Evolutionary conservation across 1,140 invertebrate species (phyloP), one percentile per base, ranked within the genome.

Genomic region (Zaprionus gabonicus): DNA sequence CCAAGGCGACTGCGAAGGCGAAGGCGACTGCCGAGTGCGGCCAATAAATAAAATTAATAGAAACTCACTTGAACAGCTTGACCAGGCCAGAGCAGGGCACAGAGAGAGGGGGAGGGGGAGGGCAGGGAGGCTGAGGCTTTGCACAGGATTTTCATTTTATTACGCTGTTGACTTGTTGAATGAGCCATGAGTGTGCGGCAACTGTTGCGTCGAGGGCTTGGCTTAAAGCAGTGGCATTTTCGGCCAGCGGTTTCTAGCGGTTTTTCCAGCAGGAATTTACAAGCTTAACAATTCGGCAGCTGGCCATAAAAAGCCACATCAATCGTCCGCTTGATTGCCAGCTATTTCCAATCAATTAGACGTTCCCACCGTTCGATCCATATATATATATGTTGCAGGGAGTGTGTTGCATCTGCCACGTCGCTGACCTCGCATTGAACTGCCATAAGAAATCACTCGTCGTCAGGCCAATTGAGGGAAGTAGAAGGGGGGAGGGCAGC

Each of bases 21-120:
- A 55, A 71, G 55, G 36, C 13, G 15, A 41, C 31, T 34, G 51
- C 56, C 62, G 72, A 83, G 74, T 80, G 81, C 63, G 81, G 81
- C 85, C 84, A 88, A 88, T 88, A 88, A 88, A 88, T 88, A 88
- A 88, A 90, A 88, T 88, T 88, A 88, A 88, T 88, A 81, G 85
- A 68, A 88, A 84, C 78, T 68, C 81, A 84, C 81, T 88, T 70
- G 84, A 88, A 80, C 78, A 75, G 79, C 74, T 88, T 83, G 85
- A 81, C 84, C 84, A 75, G 57, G 15, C 64, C 31, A 38, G 56
- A 41, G 66, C 55, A 6, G 36, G 60, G 31, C 31, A 55, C 51
- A 72, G 66, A n/a, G 55, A 46, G 20, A 17, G 17, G 65, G 34
- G 41, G 65, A 20, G 56, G 65, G 1, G 56, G 31, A 25, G n/a